Base-by-base conservation (phyloP, 2,888 invertebrate species). In the Rutpela maculata region DNA sequence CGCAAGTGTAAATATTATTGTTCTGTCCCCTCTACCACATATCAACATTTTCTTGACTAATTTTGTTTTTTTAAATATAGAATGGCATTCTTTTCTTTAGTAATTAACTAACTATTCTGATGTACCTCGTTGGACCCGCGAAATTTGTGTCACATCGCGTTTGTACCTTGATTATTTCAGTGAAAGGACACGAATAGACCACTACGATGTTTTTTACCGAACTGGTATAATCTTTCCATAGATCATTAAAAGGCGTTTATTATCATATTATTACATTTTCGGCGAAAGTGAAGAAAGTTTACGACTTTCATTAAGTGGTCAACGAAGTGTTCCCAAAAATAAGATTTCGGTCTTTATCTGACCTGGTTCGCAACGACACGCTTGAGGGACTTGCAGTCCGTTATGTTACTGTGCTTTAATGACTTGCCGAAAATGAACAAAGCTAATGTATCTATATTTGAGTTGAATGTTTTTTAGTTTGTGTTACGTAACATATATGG, bases 221-320 rank as follows among this genome's bases (percentile, higher is more conserved):
- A 55, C 72, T 17, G 22, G 57, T 56, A 65, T 72, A 63, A 50
- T 65, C 65, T 73, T 56, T 73, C 57, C 72, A 35, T 60, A 43
- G 72, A 18, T 65, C 55, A 62, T 65, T 57, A 31, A 22, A 55
- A 22, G 56, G 68, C 68, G 57, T 1, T 22, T 38, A 70, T 70
- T 70, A 70, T 18, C 26, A 60, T 60, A 60, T 60, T 70, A 70
- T 70, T 70, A 43, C 70, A 60, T 70, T 76, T 76, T 76, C 55
- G 67, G 76, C 72, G 76, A 76, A 76, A 76, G 76, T 76, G 72
- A 76, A 60, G 76, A 76, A 76, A 76, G 76, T 76, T 71, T 76
- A 22, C 66, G 60, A 62, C 67, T 76, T 71, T 76, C 55, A 65
- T 60, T 43, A 43, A 60, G 60, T 60, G 60, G 70, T 70, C 60